Evolutionary conservation across 2,888 invertebrate species (phyloP), one percentile per base, ranked within the genome.

Genomic region (Adela reaumurella): DNA sequence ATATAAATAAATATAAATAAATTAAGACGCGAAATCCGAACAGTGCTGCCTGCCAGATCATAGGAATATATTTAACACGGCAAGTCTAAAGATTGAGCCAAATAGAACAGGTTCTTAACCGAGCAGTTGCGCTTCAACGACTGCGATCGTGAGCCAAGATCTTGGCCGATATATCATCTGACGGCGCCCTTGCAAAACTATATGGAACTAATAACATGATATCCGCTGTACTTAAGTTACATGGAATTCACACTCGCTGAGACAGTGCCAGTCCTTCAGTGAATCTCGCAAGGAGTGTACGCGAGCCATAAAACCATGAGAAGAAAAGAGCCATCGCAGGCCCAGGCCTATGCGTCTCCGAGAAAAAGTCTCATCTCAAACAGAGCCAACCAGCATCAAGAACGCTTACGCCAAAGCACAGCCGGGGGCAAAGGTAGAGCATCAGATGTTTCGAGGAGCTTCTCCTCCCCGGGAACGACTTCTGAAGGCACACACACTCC

Each of bases 361-460:
- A 73, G 72, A 2, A 69, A 62, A 52, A 74, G 70, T 52, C 59
- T 78, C 43, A 76, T 77, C 53, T 67, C 76, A 2, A 72, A 63
- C 1, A 70, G 78, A 54, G 65, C 66, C 1, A 67, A 59, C 54
- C 77, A 74, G 52, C 71, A 70, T 49, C 69, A 74, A 53, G 70
- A 70, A 48, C 63, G 70, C 8, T 73, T 68, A 53, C 58, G 63
- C 54, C 68, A 66, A 44, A 63, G 61, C 18, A 51, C 62, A 5
- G 17, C 41, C 2, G 65, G 65, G 53, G 43, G 17, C 14, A 73
- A 64, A 49, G 60, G 46, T 18, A 45, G 48, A 6, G 42, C 29
- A 2, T 19, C 29, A 8, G 51, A 70, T 11, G 55, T 78, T 18
- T 76, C 78, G 0, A 64, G 78, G 53, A 77, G 78, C 52, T 73